Evolutionary conservation across 2,888 invertebrate genomes (phyloP), one percentile per base, ranked within the genome.

Genomic region (Morpho helenor): DNA sequence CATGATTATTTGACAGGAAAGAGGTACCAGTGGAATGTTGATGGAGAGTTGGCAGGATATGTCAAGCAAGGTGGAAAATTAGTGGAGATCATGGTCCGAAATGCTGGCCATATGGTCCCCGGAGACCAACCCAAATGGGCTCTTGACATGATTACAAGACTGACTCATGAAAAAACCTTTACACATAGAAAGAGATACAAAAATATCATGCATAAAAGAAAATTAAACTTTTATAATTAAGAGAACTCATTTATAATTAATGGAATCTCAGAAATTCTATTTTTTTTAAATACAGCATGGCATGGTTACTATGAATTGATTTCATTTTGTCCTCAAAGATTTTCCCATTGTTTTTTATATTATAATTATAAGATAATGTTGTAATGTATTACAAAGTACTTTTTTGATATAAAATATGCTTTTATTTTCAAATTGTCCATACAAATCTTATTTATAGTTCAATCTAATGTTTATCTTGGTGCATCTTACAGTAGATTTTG

Each of bases 91-190:
- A 77, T 96, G 80, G 94, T 96, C 0, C 89, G 96, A 61, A 92
- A 95, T 81, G 95, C 96, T 8, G 96, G 97, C 0, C 96, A 96
- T 71, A 95, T 96, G 94, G 95, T 95, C 7, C 95, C 96, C 0
- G 89, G 91, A 41, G 96, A 96, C 83, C 95, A 96, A 76, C 96
- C 96, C 0, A 92, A 93, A 69, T 95, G 95, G 93, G 94, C 95
- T 3, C 91, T 93, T 22, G 94, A 95, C 79, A 84, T 97, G 78
- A 95, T 96, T 49, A 92, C 92, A 44, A 87, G 93, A 64, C 94
- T 96, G 71, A 94, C 94, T 22, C 86, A 86, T 71, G 91, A 91
- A 61, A 92, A 92, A 67, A 79, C 87, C 7, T 92, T 86, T 56
- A 54, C 56, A 41, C 51, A 52, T 42, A 53, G 41, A 45, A 45